Evolutionary conservation across 2,888 invertebrate species (phyloP).

Genomic region (Hyles lineata): DNA sequence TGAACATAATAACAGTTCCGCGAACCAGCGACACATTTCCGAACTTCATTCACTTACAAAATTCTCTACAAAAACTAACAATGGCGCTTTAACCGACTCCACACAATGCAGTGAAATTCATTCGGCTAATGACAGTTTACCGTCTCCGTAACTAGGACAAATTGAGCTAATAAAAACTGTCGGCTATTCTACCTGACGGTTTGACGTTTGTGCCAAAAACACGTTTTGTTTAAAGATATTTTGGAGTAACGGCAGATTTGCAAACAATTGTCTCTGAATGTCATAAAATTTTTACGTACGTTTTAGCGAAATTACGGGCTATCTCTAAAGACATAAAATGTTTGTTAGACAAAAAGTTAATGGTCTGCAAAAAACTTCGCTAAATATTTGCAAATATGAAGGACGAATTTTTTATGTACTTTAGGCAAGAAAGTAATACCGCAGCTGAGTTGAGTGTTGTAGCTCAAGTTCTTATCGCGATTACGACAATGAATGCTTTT

Average conservation of each 20-base stretch:
- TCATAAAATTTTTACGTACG: background rate
- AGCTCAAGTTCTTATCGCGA: no score
- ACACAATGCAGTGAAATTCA: constrained; percentile 12
- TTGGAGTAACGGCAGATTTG: constrained; percentile 5
- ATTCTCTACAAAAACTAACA: constrained; percentile 1
- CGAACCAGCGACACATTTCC: constrained; percentile 10
- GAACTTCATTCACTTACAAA: background rate
- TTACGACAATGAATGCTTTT: no score
- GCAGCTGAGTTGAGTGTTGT: no score
- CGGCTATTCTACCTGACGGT: constrained; percentile 23
- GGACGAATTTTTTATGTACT: no score
- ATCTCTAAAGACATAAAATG: background rate
- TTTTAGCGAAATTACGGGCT: background rate
- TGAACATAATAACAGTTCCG: constrained; percentile 1
- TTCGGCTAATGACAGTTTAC: constrained; percentile 27
- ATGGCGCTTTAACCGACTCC: background rate
- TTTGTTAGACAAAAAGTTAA: background rate
- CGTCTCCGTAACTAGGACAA: constrained; percentile 46
- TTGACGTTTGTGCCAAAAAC: constrained; percentile 20
- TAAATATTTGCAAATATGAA: no score
- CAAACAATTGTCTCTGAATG: background rate
- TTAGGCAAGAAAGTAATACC: no score
- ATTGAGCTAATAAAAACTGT: constrained; percentile 49
- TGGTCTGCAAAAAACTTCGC: no score
- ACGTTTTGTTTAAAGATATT: background rate